Conservation (phyloP, 2,888 invertebrate species). For the Meliscaeva auricollis region DNA sequence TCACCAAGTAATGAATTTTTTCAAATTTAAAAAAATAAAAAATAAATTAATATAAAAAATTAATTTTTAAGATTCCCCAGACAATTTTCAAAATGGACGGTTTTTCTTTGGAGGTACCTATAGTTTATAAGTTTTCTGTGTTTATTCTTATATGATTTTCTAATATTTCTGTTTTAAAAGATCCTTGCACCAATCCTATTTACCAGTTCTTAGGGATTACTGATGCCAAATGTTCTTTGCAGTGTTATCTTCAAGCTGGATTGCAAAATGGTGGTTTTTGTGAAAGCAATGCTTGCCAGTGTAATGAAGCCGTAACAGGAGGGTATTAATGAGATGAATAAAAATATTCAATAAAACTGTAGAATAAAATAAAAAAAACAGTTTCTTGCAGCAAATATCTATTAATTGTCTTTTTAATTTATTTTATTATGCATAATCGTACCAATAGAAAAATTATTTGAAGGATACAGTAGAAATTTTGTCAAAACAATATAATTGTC, state of each 20-base stretch:
- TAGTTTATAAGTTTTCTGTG: too few relatives aligned
- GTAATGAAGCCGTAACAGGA: slow-evolving; percentile 23
- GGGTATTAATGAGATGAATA: too few relatives aligned
- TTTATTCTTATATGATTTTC: not conserved
- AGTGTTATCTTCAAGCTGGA: slow-evolving; percentile 62
- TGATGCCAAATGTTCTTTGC: slow-evolving; percentile 64
- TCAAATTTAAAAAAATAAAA: not conserved
- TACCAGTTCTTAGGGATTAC: slow-evolving; percentile 48
- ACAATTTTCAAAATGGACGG: slow-evolving; percentile 5
- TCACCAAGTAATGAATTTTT: not conserved
- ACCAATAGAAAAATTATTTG: too few relatives aligned
- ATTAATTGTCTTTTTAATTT: not conserved
- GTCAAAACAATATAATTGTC: too few relatives aligned
- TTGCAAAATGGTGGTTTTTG: slow-evolving; percentile 63
- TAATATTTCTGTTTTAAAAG: not conserved
- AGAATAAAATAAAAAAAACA: not conserved
- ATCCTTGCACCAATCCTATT: slow-evolving; percentile 56
- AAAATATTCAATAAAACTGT: too few relatives aligned
- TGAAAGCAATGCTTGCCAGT: slow-evolving; percentile 41
- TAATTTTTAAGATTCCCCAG: slow-evolving; percentile 21
- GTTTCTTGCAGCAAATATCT: not conserved
- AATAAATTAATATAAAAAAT: not conserved
- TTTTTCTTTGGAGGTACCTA: slow-evolving; percentile 59
- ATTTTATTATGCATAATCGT: too few relatives aligned
- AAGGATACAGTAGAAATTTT: too few relatives aligned